phyloP scores from a whole-genome alignment of 1,140 invertebrate species.

The Periplaneta americana region DNA sequence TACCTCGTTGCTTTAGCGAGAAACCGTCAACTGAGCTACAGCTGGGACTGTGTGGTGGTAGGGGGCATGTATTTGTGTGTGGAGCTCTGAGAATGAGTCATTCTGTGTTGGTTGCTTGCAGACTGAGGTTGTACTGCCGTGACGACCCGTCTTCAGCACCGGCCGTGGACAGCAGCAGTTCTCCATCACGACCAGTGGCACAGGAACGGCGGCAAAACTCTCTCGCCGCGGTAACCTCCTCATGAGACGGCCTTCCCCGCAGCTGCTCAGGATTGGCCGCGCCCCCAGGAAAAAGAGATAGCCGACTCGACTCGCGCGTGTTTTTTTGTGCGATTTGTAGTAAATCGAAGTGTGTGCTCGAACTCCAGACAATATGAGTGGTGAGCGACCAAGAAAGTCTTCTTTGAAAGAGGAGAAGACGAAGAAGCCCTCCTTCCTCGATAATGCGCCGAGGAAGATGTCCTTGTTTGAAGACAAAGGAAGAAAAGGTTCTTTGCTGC shows the following conservation, averaged over 20 bases:
- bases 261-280: constrained; percentile 39
- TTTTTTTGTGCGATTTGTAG: neutral
- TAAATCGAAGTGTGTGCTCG: neutral
- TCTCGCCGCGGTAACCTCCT: constrained; percentile 32
- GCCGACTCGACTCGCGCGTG: neutral
- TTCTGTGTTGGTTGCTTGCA: no score
- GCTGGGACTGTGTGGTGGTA: no score
- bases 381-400: neutral
- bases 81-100: no score
- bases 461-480: neutral
- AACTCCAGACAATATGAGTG: neutral
- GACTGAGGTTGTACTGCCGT: no score
- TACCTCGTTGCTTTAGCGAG: no score
- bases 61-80: no score
- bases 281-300: constrained; percentile 43
- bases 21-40: no score
- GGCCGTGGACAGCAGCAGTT: no score
- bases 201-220: neutral
- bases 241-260: constrained; percentile 45
- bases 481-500: neutral
- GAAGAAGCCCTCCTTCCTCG: neutral
- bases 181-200: neutral
- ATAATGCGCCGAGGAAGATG: neutral
- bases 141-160: no score
- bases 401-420: neutral